Base-by-base conservation (phyloP, 2,113 vertebrate species). In the Pelecanoides urinatrix region DNA sequence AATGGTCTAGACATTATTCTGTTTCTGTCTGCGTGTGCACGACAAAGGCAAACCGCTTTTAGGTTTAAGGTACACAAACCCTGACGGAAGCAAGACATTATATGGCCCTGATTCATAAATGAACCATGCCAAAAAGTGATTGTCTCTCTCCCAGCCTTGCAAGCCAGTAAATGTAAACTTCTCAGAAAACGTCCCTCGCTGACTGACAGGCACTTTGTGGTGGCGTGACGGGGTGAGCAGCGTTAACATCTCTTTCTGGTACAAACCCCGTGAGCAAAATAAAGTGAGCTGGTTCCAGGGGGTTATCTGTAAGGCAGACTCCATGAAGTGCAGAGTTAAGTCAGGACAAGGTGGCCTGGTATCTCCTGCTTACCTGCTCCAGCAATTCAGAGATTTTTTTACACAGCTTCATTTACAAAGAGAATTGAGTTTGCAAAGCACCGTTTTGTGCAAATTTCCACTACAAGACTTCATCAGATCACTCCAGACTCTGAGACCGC, bases 261-360 rank as follows among this genome's bases (percentile, higher is more conserved):
- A 82, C 47, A 78, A 66, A 22, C 10, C 27, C 49, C 76, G 49
- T 20, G 70, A 71, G 61, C 73, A 91, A 65, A 93, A 58, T 63
- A 62, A 42, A 96, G 85, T 36, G 66, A 94, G 74, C 36, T 38
- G 40, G 59, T 89, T 94, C 68, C 80, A 68, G 73, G 20, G 45
- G 65, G 77, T 68, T 55, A 86, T 67, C 78, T 97, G 94, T 83
- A 97, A 97, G 81, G 50, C 70, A 90, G 82, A 74, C 83, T 95
- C 75, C 86, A 40, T 19, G 66, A 79, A 90, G 85, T 45, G 87
- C 71, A 67, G 76, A 53, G 50, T 30, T 49, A 80, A 50, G 23
- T 21, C 58, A 61, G 27, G 36, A 67, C 47, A 36, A 56, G 55
- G 59, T 50, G 7, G 55, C 38, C 55, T 52, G 34, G 12, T 70